Percentiles rank a stretch among this genome's conserved stretches.
These are phyloP conservation scores for Luffia ferchaultella DNA, from an alignment of 2,888 invertebrate species.

Conservation along the genomic window DNA sequence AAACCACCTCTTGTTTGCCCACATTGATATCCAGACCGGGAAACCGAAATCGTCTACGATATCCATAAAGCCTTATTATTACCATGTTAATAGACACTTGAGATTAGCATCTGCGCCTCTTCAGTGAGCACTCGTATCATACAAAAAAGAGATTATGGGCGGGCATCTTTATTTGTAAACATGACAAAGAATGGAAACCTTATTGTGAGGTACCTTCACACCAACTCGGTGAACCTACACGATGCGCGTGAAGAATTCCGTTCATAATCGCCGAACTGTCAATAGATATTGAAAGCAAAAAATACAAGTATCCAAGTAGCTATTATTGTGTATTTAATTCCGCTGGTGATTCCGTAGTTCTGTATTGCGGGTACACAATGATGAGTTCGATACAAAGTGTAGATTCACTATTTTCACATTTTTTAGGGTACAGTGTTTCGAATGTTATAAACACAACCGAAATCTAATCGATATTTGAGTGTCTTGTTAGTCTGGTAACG, in stretches of 20 bases:
- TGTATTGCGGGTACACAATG: neutral
- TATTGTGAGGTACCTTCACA: neutral
- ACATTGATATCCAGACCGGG: conserved; percentile 16
- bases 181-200: conserved; percentile 41
- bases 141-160: conserved; percentile 56
- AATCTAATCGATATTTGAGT: no score
- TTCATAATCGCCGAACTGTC: neutral
- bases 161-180: conserved; percentile 65
- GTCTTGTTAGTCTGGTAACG: no score
- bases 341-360: neutral
- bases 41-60: conserved; percentile 31
- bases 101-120: conserved; percentile 63
- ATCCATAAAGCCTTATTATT: conserved; percentile 53
- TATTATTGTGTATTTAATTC: neutral
- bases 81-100: conserved; percentile 62
- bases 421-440: neutral
- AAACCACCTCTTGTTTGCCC: neutral
- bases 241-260: neutral
- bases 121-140: conserved; percentile 47
- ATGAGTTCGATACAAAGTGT: neutral
- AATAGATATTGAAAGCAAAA: neutral
- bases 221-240: conserved; percentile 11
- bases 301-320: neutral
- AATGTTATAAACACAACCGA: no score
- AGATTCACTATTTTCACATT: neutral